These are phyloP conservation scores for Ptychadena robeensis DNA, from an alignment of 2,797 vertebrate species.

Conservation along the genomic window DNA sequence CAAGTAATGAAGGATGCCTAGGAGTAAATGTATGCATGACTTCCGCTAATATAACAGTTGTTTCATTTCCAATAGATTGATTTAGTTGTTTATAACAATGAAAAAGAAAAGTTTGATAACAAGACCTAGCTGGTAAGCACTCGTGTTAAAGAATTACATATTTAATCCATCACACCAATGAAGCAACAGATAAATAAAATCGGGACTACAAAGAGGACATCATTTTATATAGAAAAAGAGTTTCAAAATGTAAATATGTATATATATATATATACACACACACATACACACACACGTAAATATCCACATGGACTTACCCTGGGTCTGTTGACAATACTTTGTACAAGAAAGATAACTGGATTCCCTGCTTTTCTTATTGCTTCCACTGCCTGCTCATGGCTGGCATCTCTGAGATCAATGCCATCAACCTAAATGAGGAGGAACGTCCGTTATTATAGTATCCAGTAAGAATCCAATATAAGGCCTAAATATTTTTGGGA, in stretches of 20 bases:
- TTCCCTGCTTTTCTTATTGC: constrained; percentile 95
- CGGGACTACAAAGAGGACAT: neutral
- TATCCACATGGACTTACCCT: constrained; percentile 81
- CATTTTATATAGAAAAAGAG: too few relatives aligned
- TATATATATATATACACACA: neutral
- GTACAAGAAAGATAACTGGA: constrained; percentile 94
- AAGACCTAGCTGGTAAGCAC: neutral
- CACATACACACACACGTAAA: neutral
- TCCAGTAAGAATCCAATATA: neutral
- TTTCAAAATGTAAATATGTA: too few relatives aligned
- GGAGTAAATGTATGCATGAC: too few relatives aligned
- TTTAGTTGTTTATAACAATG: too few relatives aligned
- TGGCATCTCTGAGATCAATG: constrained; percentile 93
- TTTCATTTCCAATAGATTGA: neutral
- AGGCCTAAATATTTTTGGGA: neutral
- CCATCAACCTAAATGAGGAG: constrained; percentile 87
- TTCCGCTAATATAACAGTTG: too few relatives aligned
- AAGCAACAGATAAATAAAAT: neutral
- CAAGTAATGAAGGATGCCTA: too few relatives aligned
- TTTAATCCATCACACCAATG: neutral
- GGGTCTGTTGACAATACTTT: constrained; percentile 91
- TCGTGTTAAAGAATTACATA: neutral
- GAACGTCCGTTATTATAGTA: neutral
- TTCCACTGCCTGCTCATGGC: constrained; percentile 97
- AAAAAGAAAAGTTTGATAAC: too few relatives aligned